phyloP scores from a whole-genome alignment of 2,797 vertebrate genomes.

The Clarias pachynema region DNA sequence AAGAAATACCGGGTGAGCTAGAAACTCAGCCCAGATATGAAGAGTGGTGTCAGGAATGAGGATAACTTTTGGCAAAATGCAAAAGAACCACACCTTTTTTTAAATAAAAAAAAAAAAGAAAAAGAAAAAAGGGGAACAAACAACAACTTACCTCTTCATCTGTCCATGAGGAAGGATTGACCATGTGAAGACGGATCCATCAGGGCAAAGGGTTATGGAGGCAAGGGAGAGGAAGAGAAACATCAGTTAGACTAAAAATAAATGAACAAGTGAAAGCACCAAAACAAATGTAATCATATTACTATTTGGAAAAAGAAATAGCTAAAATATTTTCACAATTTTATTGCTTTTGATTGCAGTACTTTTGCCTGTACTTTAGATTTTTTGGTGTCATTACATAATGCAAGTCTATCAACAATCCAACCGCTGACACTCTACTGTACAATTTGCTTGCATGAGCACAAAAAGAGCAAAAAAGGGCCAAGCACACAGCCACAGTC shows the following conservation, averaged over 20 bases:
- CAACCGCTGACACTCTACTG: not conserved
- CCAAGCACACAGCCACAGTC: not conserved
- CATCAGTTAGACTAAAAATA: not conserved
- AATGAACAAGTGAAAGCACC: not conserved
- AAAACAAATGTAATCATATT: not conserved
- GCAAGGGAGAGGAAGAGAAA: not conserved
- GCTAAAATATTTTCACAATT: not conserved
- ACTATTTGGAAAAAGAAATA: not conserved
- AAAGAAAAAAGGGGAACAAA: not conserved
- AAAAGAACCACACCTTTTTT: not conserved
- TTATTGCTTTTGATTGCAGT: not conserved
- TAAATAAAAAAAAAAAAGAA: not conserved
- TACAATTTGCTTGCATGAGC: not conserved
- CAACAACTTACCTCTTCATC: slow-evolving; percentile 58
- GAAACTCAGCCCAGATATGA: slow-evolving; percentile 62
- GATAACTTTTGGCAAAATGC: not conserved
- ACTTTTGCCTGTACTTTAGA: too few species aligned
- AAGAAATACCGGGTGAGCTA: slow-evolving; percentile 67
- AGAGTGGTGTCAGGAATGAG: slow-evolving; percentile 24
- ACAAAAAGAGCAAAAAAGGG: not conserved
- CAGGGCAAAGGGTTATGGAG: not conserved
- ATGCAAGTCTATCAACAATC: too few species aligned
- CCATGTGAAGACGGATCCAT: not conserved
- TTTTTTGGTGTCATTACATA: not conserved
- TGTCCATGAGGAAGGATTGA: slow-evolving; percentile 18